Evolutionary conservation across 2,888 invertebrate genomes (phyloP).

Genomic region (Scrobipalpa atriplicella): DNA sequence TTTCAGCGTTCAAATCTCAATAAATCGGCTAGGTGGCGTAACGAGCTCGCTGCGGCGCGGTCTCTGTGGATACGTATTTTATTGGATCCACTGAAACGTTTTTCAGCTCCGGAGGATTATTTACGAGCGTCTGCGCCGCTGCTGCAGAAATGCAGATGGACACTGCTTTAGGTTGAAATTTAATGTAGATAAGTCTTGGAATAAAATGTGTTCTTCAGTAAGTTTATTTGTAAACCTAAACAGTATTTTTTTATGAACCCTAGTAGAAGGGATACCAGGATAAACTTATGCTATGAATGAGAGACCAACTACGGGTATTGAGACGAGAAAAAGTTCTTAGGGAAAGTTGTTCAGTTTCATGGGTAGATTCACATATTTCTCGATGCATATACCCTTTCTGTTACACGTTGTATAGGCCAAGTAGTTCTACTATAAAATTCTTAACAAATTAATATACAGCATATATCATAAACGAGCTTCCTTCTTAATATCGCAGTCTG

Average conservation of each 20-base stretch:
- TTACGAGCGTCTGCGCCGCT: slow-evolving; percentile 77
- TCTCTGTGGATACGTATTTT: slow-evolving; percentile 83
- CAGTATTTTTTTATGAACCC: too few relatives aligned
- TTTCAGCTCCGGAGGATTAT: slow-evolving; percentile 81
- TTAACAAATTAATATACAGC: neutral
- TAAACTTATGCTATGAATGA: too few relatives aligned
- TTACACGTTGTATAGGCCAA: too few relatives aligned
- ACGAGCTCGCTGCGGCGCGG: slow-evolving; percentile 80
- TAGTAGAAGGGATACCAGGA: too few relatives aligned
- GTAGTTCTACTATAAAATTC: neutral
- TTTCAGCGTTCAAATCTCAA: slow-evolving; percentile 82
- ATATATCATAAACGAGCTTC: too few relatives aligned
- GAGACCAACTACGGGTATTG: too few relatives aligned
- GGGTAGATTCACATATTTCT: too few relatives aligned
- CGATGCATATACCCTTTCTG: too few relatives aligned
- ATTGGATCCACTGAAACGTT: slow-evolving; percentile 83
- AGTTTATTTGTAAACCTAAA: too few relatives aligned
- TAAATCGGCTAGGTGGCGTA: slow-evolving; percentile 82
- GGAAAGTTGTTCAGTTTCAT: too few relatives aligned
- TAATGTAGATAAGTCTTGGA: neutral
- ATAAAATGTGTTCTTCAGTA: too few relatives aligned
- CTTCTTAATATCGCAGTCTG: slow-evolving; percentile 22
- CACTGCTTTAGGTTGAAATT: slow-evolving; percentile 36
- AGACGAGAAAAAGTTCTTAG: too few relatives aligned
- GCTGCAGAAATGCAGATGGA: slow-evolving; percentile 81